Percentiles rank a stretch among this genome's conserved stretches.
Conservation (phyloP, 2,797 vertebrate species). For the Peromyscus nudipes region DNA sequence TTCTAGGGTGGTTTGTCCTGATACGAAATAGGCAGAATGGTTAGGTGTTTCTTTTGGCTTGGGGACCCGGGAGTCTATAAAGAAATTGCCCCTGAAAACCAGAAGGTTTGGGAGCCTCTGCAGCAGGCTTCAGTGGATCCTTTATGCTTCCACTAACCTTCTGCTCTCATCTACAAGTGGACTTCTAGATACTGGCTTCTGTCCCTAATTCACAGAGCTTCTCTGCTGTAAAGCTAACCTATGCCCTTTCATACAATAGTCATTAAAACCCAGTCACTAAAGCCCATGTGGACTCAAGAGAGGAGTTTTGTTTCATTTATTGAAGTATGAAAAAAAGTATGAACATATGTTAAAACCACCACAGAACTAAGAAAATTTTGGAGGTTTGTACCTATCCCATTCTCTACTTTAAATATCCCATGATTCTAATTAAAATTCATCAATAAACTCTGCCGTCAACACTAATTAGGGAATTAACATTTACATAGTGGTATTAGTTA, state of each 20-base stretch:
- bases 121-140: conserved; percentile 12
- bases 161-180: background rate
- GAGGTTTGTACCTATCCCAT: background rate
- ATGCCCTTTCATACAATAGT: background rate
- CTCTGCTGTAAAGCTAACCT: background rate
- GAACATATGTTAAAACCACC: conserved; percentile 7
- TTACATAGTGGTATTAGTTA: conserved; percentile 25
- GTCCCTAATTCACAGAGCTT: background rate
- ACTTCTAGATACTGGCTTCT: background rate
- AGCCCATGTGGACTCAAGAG: background rate
- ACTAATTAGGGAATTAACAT: conserved; percentile 15
- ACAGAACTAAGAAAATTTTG: background rate
- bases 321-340: conserved; percentile 1
- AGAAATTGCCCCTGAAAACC: conserved; percentile 55
- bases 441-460: background rate
- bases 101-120: conserved; percentile 38
- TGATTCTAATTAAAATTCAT: background rate
- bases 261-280: background rate
- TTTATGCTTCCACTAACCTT: background rate
- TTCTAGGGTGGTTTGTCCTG: conserved; percentile 56
- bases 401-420: background rate
- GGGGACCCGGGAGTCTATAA: background rate
- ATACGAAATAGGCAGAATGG: conserved; percentile 10
- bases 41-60: conserved; percentile 26
- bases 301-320: conserved; percentile 13